Evolutionary conservation across 1,140 invertebrate species (phyloP), one percentile per base, ranked within the genome.

Genomic region (Phymorhynchus buccinoides): DNA sequence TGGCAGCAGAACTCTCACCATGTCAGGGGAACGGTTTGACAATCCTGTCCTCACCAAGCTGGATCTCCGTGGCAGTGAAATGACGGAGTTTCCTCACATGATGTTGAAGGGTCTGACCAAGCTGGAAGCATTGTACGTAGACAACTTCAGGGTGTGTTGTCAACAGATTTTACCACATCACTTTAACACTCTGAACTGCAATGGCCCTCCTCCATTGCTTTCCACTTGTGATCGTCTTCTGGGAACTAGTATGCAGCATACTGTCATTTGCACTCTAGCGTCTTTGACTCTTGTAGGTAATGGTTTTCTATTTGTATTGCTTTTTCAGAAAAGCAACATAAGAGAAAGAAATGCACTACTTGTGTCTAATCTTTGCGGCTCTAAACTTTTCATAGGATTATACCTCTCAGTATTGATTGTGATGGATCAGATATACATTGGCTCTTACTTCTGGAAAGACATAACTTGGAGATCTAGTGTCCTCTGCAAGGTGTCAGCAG

Each of bases 141-240:
- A 88, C 77, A 68, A 48, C 1, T 88, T 80, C 56, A 79, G 62
- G 22, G 37, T 89, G n/a, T 89, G 89, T 39, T 89, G 89, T 66
- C 22, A 14, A 32, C 42, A 41, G 22, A 35, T 81, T 18, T 85
- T 85, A 80, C n/a, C 87, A 86, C 30, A 16, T 37, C 14, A 27
- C 62, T 7, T 85, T 87, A 22, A 22, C 75, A 18, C 41, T 14
- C 6, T 14, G 77, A 14, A 44, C n/a, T 27, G 3, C 83, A 71
- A n/a, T 37, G 56, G 30, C 79, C 85, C 18, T 80, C 80, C 9
- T 52, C 41, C 27, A 75, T 77, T n/a, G n/a, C 48, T 90, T 48
- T 90, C 88, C 4, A 88, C 88, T 1, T 90, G 89, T 75, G 73
- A 80, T 12, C 80, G 89, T 42, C 73, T 90, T 48, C 84, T 90